phyloP scores from a whole-genome alignment of 2,888 invertebrate species.

The Aproaerema taeniolella region DNA sequence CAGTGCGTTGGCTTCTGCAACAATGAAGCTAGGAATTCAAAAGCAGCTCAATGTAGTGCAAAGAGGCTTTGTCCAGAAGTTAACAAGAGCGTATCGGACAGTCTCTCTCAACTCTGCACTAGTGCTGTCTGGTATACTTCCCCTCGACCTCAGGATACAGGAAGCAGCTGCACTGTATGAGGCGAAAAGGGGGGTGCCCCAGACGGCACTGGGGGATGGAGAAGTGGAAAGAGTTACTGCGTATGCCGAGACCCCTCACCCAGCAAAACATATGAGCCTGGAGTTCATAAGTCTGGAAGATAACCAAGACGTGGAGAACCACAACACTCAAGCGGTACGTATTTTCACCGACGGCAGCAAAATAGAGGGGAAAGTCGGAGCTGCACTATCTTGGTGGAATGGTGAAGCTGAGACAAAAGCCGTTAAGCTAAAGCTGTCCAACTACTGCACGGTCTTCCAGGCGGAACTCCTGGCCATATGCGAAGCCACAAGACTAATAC shows the following conservation, averaged over 20 bases:
- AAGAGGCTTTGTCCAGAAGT: constrained; percentile 14
- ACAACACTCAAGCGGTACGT: not conserved
- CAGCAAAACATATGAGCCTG: not conserved
- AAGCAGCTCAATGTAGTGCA: not conserved
- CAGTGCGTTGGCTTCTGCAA: not conserved
- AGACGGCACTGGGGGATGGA: constrained; percentile 10
- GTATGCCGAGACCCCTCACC: constrained; percentile 4
- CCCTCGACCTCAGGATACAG: not conserved
- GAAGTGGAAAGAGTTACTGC: constrained; percentile 16
- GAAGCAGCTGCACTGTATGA: constrained; percentile 21
- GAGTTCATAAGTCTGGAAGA: constrained; percentile 6
- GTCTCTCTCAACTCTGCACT: constrained; percentile 16
- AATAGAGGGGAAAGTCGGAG: not conserved
- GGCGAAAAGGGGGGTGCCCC: constrained; percentile 13
- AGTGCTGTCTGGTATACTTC: constrained; percentile 15
- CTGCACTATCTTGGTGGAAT: not conserved
- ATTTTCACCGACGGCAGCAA: not conserved
- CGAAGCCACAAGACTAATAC: not conserved
- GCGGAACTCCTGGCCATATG: not conserved
- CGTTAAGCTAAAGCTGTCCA: not conserved
- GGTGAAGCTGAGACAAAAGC: constrained; percentile 1
- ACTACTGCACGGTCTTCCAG: constrained; percentile 1
- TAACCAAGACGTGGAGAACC: not conserved
- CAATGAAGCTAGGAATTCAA: not conserved
- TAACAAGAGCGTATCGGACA: constrained; percentile 16